These are phyloP conservation scores for Mesorhabditis sp. DNA, from an alignment of 2,888 invertebrate species.

Conservation along the genomic window DNA sequence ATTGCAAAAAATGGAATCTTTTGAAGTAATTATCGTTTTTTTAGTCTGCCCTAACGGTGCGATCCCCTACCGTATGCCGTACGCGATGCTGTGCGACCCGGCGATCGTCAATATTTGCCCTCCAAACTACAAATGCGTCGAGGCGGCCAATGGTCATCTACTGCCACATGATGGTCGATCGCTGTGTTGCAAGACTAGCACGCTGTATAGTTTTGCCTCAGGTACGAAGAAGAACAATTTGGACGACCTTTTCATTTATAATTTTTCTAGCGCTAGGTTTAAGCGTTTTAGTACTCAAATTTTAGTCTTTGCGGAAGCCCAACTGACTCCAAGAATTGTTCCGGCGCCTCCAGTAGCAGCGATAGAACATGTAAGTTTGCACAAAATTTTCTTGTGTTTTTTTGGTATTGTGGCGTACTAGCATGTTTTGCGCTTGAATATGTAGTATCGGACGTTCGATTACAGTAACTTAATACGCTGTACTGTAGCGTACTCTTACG, in stretches of 20 bases:
- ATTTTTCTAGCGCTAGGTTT: background rate
- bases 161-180: constrained; percentile 38
- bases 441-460: too few relatives aligned
- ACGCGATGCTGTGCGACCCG: constrained; percentile 43
- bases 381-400: background rate
- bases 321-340: constrained; percentile 38
- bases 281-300: background rate
- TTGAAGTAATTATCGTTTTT: constrained; percentile 7
- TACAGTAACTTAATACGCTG: too few relatives aligned
- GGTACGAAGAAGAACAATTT: constrained; percentile 15
- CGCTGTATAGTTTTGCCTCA: constrained; percentile 44
- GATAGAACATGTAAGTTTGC: constrained; percentile 37
- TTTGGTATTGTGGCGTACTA: too few relatives aligned
- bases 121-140: constrained; percentile 44
- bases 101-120: constrained; percentile 47
- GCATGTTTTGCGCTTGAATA: too few relatives aligned
- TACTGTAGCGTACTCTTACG: too few relatives aligned
- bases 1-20: background rate
- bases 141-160: constrained; percentile 42
- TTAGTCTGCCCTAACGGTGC: constrained; percentile 42
- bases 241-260: background rate
- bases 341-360: constrained; percentile 43
- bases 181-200: constrained; percentile 45
- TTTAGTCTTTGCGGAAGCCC: constrained; percentile 31
- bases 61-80: constrained; percentile 41